Evolutionary conservation across 2,113 vertebrate species (phyloP).

Genomic region (Puffinus mauretanicus): DNA sequence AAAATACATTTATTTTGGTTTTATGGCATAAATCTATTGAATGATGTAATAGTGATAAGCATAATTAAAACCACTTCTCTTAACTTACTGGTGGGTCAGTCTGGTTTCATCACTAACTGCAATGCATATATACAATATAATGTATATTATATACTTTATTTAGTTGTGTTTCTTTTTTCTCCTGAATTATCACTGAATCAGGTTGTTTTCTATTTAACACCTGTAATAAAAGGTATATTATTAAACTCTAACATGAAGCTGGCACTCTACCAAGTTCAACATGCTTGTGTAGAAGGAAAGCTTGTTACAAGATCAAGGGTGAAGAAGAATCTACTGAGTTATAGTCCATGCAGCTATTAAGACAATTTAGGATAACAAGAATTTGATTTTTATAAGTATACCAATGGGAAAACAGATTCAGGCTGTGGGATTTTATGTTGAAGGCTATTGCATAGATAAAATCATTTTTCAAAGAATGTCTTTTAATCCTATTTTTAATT

Average conservation of each 20-base stretch:
- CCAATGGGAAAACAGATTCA: neutral
- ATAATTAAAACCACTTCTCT: neutral
- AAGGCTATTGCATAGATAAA: neutral
- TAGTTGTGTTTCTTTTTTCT: neutral
- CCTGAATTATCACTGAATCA: neutral
- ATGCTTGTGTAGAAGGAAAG: neutral
- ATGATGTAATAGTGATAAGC: neutral
- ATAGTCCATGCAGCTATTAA: neutral
- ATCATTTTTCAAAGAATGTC: neutral
- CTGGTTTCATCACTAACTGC: neutral
- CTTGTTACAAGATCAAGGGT: neutral
- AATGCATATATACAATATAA: neutral
- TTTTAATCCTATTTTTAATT: neutral
- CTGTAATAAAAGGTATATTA: neutral
- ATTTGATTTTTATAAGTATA: neutral
- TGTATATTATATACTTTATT: neutral
- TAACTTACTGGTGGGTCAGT: neutral
- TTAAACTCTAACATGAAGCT: neutral
- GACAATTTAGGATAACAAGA: neutral
- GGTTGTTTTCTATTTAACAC: neutral
- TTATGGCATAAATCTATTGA: neutral
- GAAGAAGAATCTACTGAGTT: neutral
- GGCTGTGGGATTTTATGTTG: neutral
- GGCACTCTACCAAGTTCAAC: neutral
- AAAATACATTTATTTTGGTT: neutral